These are phyloP conservation scores for Pygoscelis adeliae DNA, from an alignment of 2,113 vertebrate genomes.

Conservation along the genomic window DNA sequence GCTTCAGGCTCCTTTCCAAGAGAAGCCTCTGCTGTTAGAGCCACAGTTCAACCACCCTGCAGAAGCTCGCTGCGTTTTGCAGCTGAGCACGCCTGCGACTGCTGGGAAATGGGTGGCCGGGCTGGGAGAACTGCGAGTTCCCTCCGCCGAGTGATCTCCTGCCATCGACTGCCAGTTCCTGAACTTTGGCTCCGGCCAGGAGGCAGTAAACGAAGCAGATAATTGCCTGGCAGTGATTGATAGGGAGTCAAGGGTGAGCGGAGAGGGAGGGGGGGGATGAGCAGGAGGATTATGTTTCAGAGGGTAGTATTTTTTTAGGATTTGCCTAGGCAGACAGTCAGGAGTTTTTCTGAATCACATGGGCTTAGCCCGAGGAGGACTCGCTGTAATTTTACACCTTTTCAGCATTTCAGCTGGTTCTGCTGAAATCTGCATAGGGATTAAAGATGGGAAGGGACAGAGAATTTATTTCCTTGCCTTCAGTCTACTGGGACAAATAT, in stretches of 20 bases:
- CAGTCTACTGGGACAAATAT: neutral
- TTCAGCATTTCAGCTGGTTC: constrained; percentile 9
- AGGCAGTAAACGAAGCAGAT: constrained; percentile 17
- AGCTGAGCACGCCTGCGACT: neutral
- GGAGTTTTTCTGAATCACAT: constrained; percentile 26
- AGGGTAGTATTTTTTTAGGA: constrained; percentile 52
- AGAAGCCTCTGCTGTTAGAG: neutral
- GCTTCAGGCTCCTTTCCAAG: neutral
- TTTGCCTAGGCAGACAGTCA: constrained; percentile 26
- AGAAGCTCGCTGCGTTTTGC: neutral
- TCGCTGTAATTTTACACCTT: constrained; percentile 19
- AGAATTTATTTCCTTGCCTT: neutral
- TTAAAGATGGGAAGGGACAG: neutral
- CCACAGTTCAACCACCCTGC: neutral
- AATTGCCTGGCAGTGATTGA: constrained; percentile 58
- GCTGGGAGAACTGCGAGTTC: constrained; percentile 21
- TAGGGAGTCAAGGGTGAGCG: constrained; percentile 23
- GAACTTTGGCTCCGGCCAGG: constrained; percentile 23
- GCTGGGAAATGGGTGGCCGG: neutral
- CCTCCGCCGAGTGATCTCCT: neutral
- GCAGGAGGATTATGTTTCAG: constrained; percentile 23
- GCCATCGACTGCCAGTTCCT: neutral
- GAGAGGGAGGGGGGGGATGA: neutral
- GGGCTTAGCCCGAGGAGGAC: neutral
- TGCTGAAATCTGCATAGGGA: neutral